Evolutionary conservation across 2,797 vertebrate genomes (phyloP).

Genomic region (Hemitrygon akajei): DNA sequence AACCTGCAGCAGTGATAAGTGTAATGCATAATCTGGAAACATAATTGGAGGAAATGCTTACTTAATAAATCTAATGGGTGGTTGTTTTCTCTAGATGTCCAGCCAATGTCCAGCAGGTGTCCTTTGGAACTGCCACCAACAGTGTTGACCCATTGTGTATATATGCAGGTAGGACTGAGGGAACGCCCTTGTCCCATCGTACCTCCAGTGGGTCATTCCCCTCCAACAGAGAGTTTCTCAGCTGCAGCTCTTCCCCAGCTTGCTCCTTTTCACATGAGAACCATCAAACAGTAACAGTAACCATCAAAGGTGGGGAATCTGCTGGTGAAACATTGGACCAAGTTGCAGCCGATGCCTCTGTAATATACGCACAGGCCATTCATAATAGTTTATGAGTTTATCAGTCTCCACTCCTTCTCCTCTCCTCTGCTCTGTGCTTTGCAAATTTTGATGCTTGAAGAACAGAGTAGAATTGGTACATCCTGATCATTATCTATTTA

Average conservation of each 20-base stretch:
- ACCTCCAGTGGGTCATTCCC: background rate
- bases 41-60: too few relatives aligned
- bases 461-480: background rate
- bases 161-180: background rate
- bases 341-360: background rate
- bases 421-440: background rate
- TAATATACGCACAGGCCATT: background rate
- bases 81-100: background rate
- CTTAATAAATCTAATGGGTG: background rate
- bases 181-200: background rate
- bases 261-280: background rate
- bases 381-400: background rate
- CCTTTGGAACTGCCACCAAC: background rate
- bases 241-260: background rate
- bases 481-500: background rate
- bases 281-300: background rate
- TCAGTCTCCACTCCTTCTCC: background rate
- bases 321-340: background rate
- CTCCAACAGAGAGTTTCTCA: background rate
- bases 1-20: too few relatives aligned
- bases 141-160: background rate
- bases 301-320: background rate
- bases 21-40: too few relatives aligned
- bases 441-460: background rate
- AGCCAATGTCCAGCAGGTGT: too few relatives aligned